phyloP scores from a whole-genome alignment of 2,113 vertebrate species.

The Esox niger region DNA sequence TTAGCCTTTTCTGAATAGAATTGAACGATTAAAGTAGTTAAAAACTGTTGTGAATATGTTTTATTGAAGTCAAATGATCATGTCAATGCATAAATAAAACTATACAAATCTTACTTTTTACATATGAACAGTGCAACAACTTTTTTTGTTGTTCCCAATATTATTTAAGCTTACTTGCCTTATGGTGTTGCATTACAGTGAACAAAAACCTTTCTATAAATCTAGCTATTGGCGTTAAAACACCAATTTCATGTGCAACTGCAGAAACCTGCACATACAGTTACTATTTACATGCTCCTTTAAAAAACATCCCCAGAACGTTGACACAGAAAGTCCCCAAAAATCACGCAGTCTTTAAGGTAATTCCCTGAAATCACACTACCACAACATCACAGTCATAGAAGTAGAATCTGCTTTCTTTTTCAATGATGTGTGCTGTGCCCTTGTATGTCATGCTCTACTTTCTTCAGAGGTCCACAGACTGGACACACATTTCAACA shows the following conservation, averaged over 20 bases:
- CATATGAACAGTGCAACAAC: neutral
- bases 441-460: no score
- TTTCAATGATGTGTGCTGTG: no score
- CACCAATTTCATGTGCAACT: neutral
- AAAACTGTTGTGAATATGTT: neutral
- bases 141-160: neutral
- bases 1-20: no score
- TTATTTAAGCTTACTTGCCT: slow-evolving; percentile 3
- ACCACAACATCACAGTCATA: neutral
- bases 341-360: slow-evolving; percentile 8
- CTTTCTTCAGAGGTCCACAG: neutral
- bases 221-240: neutral
- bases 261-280: slow-evolving; percentile 3
- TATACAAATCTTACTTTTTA: neutral
- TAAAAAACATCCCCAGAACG: slow-evolving; percentile 4
- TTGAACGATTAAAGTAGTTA: no score
- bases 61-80: neutral
- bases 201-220: neutral
- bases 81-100: neutral
- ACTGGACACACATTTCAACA: neutral
- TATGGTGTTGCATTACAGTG: neutral
- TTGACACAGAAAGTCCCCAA: slow-evolving; percentile 52
- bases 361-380: neutral
- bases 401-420: no score
- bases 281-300: slow-evolving; percentile 16